Evolutionary conservation across 1,140 invertebrate species (phyloP).

Genomic region (Papilio glaucus): DNA sequence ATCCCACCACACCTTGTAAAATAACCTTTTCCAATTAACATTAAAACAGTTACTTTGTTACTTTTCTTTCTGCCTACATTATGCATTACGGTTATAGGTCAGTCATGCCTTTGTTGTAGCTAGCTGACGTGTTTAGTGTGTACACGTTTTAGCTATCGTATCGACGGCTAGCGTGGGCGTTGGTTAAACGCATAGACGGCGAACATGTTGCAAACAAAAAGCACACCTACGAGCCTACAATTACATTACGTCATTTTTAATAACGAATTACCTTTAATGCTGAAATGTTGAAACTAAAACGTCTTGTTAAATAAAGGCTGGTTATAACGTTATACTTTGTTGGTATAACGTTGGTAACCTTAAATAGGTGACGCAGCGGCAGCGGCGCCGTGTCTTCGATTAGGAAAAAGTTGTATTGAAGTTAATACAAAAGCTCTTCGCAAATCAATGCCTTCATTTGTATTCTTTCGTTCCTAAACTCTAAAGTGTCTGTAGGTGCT

Average conservation of each 20-base stretch:
- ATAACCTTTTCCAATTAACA: neutral
- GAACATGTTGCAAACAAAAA: conserved; percentile 16
- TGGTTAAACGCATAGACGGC: neutral
- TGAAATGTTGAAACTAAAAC: neutral
- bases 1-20: neutral
- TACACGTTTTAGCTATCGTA: neutral
- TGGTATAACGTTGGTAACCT: too few species aligned
- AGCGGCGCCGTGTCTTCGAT: too few species aligned
- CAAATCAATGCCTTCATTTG: too few species aligned
- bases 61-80: neutral
- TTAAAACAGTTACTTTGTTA: neutral
- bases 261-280: neutral
- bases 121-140: conserved; percentile 10
- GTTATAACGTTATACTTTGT: too few species aligned
- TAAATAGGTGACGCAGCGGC: too few species aligned
- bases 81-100: conserved; percentile 4
- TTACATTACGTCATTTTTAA: conserved; percentile 6
- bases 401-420: too few species aligned
- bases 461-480: too few species aligned
- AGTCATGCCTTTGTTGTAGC: conserved; percentile 12
- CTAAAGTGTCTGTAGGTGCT: too few species aligned
- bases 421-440: too few species aligned
- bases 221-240: neutral
- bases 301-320: too few species aligned
- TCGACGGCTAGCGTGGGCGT: conserved; percentile 19